Evolutionary conservation across 23 tunicate species (phyloP).

Genomic region (Pegea sp.): DNA sequence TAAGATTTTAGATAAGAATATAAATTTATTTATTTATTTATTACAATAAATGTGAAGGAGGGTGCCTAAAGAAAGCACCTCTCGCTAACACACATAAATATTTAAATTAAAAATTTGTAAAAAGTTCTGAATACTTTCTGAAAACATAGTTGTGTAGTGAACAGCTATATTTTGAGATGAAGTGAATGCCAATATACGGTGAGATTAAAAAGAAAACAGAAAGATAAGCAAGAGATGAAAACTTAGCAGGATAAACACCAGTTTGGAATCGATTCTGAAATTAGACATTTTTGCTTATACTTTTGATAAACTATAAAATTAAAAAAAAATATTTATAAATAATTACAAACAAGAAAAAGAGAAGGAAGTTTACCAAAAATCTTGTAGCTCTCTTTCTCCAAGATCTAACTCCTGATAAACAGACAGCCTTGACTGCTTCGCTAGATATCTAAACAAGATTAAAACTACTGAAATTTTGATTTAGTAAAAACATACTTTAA

Average conservation of each 20-base stretch:
- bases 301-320: not conserved
- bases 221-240: slow-evolving; percentile 32
- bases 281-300: slow-evolving; percentile 1
- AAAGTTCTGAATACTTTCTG: too few species aligned
- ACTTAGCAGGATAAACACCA: slow-evolving; percentile 87
- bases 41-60: too few species aligned
- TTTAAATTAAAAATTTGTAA: too few species aligned
- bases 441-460: slow-evolving; percentile 57
- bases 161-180: too few species aligned
- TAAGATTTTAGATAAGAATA: too few species aligned
- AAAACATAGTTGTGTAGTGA: too few species aligned
- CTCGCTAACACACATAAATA: too few species aligned
- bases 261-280: slow-evolving; percentile 73
- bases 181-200: too few species aligned
- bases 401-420: slow-evolving; percentile 80
- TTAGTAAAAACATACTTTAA: too few species aligned
- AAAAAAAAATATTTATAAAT: not conserved
- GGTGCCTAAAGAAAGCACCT: too few species aligned
- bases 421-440: slow-evolving; percentile 80
- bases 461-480: too few species aligned
- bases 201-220: slow-evolving; percentile 8
- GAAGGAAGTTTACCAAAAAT: slow-evolving; percentile 39
- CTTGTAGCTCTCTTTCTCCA: slow-evolving; percentile 77
- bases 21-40: too few species aligned
- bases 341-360: not conserved